Conservation (phyloP, 2,797 vertebrate genomes). For the Sphaeramia orbicularis region DNA sequence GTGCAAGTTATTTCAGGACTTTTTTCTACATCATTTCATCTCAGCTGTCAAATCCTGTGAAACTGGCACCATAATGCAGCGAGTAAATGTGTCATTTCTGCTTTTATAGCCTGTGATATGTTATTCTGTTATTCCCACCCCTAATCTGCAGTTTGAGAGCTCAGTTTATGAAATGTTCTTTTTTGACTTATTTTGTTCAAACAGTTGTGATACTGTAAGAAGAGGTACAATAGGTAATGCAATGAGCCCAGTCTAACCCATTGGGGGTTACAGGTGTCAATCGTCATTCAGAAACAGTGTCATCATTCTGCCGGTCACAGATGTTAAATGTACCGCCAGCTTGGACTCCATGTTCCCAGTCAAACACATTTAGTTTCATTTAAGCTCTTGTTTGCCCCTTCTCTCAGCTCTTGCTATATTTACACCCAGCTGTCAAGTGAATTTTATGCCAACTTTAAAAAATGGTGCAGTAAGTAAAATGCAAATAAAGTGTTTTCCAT, state of each 20-base stretch:
- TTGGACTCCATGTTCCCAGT: slow-evolving; percentile 26
- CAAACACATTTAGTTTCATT: slow-evolving; percentile 27
- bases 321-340: slow-evolving; percentile 42
- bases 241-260: neutral
- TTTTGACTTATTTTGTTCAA: slow-evolving; percentile 2
- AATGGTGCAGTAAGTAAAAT: slow-evolving; percentile 11
- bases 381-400: neutral
- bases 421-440: slow-evolving; percentile 37
- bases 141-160: neutral
- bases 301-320: slow-evolving; percentile 13
- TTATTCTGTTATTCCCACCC: no score
- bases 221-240: neutral
- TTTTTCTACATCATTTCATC: no score
- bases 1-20: no score
- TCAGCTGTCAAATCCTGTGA: no score
- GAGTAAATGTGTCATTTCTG: no score
- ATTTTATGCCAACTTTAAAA: slow-evolving; percentile 38
- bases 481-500: slow-evolving; percentile 23
- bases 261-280: neutral
- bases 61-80: no score
- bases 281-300: slow-evolving; percentile 12
- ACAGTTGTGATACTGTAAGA: neutral
- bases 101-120: no score
- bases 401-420: slow-evolving; percentile 19
- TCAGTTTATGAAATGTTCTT: neutral